These are phyloP conservation scores for Ecliptopera silaceata DNA, from an alignment of 2,888 invertebrate genomes.

Conservation along the genomic window DNA sequence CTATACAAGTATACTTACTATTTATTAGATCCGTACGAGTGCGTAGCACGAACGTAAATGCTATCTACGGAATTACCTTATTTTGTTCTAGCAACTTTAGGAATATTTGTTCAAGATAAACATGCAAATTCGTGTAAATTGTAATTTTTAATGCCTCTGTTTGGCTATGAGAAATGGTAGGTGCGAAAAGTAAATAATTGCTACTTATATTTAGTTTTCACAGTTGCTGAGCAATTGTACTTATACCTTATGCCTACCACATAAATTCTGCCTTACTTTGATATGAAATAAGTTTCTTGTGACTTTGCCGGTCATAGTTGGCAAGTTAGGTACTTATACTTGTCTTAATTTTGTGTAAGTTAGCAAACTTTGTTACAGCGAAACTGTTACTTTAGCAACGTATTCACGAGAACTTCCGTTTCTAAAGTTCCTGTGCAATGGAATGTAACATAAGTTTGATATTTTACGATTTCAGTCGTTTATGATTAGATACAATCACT, in stretches of 20 bases:
- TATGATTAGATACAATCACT: slow-evolving; percentile 21
- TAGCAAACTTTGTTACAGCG: slow-evolving; percentile 28
- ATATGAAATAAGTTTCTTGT: slow-evolving; percentile 22
- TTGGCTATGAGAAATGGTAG: slow-evolving; percentile 31
- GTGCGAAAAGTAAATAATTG: slow-evolving; percentile 37
- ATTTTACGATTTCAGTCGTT: slow-evolving; percentile 18
- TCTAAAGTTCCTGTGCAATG: slow-evolving; percentile 14
- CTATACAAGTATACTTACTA: slow-evolving; percentile 27
- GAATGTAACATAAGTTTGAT: slow-evolving; percentile 20
- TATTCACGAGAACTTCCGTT: slow-evolving; percentile 19
- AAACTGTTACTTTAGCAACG: slow-evolving; percentile 19
- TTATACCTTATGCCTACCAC: slow-evolving; percentile 20
- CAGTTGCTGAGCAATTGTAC: slow-evolving; percentile 11
- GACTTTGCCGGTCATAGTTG: slow-evolving; percentile 27
- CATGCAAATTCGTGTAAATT: slow-evolving; percentile 7
- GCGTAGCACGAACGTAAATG: slow-evolving; percentile 13
- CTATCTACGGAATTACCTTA: neutral
- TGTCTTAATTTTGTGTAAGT: slow-evolving; percentile 23
- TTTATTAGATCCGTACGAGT: slow-evolving; percentile 26
- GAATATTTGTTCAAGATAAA: neutral
- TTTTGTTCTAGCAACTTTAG: neutral
- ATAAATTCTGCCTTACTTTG: slow-evolving; percentile 20
- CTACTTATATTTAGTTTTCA: slow-evolving; percentile 22
- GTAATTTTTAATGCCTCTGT: slow-evolving; percentile 30
- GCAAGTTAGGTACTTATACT: slow-evolving; percentile 24